Base-by-base conservation (phyloP, 1,140 invertebrate species). In the Acromyrmex heyeri region DNA sequence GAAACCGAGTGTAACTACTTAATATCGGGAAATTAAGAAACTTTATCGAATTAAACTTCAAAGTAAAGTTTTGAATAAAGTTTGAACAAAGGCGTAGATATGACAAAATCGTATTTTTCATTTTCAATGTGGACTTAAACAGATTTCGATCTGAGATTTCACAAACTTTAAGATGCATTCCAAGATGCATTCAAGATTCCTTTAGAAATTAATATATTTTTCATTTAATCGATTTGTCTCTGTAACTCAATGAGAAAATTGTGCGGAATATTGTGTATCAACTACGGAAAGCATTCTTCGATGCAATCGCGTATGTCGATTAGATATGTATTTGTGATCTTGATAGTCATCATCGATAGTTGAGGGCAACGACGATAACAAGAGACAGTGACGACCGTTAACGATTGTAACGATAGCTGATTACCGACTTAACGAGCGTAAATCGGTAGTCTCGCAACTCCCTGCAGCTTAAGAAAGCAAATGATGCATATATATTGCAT, bases 351-450 rank as follows among this genome's bases (percentile, higher is more conserved):
- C 38, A 73, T 86, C 64, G 73, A 64, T n/a, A 30, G 44, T 61
- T 44, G 10, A 55, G 21, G 50, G 55, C 79, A 70, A 79, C 4
- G 34, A 73, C 53, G 75, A 85, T 81, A 78, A 90, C 73, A 86
- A 78, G 73, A 79, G 18, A 87, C 81, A 57, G 57, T 82, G 59
- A 34, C 69, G 67, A 88, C 78, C 59, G 70, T 85, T 81, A 83
- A 78, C 69, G 85, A 78, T 82, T 55, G 53, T 91, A 79, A 90
- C 65, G 85, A 57, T 21, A 55, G 18, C 53, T 55, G 18, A 55
- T 55, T 55, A 57, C n/a, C 2, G n/a, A 70, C 48, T 75, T 75
- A 81, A 88, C 86, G 55, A 75, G 85, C 44, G 8, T 38, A 59
- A n/a, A 21, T 77, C 50, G 21, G 30, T 50, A 70, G 27, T 16